These are phyloP conservation scores for Athene cunicularia DNA, from an alignment of 2,113 vertebrate species.

Conservation along the genomic window DNA sequence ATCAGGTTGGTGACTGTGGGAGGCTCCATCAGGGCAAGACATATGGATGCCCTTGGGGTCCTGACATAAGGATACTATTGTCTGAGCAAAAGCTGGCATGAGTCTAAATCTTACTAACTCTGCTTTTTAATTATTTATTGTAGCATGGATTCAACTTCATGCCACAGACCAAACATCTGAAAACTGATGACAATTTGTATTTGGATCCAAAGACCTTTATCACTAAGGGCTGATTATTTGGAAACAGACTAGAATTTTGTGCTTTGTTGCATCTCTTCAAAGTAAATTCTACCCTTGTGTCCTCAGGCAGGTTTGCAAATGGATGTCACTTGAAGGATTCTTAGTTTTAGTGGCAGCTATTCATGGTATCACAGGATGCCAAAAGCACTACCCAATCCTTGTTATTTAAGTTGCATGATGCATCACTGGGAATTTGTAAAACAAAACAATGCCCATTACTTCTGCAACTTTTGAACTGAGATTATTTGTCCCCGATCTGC, in stretches of 20 bases:
- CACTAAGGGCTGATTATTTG: background rate
- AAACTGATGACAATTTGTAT: background rate
- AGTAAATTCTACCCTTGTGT: background rate
- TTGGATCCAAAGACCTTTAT: background rate
- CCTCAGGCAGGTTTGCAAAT: constrained; percentile 30
- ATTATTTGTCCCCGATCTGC: background rate
- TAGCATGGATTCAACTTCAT: background rate
- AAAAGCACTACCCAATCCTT: background rate
- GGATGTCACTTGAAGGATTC: constrained; percentile 18
- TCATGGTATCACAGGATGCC: background rate
- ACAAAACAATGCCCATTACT: constrained; percentile 19
- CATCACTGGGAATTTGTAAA: background rate
- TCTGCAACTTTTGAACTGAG: background rate
- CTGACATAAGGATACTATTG: background rate
- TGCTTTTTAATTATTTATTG: background rate
- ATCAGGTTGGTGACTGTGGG: background rate
- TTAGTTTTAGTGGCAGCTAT: constrained; percentile 8
- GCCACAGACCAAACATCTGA: background rate
- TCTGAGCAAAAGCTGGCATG: background rate
- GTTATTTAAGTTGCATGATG: background rate
- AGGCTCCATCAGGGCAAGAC: background rate
- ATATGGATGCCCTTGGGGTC: background rate
- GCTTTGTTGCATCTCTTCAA: constrained; percentile 25
- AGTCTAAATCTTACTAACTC: background rate
- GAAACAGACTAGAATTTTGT: constrained; percentile 32